phyloP scores from a whole-genome alignment of 2,113 vertebrate genomes.

The Merops nubicus region DNA sequence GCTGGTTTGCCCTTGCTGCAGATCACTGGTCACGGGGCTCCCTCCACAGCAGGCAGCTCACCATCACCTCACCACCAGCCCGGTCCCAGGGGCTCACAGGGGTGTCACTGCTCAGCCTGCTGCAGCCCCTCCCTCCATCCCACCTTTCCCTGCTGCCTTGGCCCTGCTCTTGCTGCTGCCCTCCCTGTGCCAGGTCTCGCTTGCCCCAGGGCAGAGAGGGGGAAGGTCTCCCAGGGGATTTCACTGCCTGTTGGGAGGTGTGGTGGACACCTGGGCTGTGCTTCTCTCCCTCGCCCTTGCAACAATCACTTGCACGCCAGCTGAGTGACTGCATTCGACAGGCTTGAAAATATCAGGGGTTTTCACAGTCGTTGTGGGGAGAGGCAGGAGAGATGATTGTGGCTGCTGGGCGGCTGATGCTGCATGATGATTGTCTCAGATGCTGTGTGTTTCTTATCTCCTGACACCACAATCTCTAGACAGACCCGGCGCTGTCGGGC shows the following conservation, averaged over 20 bases:
- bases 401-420: background rate
- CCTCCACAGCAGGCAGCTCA: background rate
- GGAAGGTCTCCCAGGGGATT: background rate
- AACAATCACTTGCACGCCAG: fast-evolving
- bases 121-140: fast-evolving
- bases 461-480: background rate
- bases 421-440: background rate
- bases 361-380: background rate
- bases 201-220: background rate
- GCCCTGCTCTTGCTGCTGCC: background rate
- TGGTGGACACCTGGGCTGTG: background rate
- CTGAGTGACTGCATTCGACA: background rate
- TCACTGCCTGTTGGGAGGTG: background rate
- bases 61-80: fast-evolving
- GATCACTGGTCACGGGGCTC: background rate
- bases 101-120: background rate
- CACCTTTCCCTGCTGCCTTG: background rate
- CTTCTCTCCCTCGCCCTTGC: background rate
- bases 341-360: background rate
- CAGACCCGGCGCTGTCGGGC: background rate
- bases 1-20: background rate
- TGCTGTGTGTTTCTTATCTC: background rate
- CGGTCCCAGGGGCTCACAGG: background rate
- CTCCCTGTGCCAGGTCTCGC: background rate
- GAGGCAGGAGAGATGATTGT: background rate